phyloP scores from a whole-genome alignment of 2,113 vertebrate genomes.

The Bathybates hornii region DNA sequence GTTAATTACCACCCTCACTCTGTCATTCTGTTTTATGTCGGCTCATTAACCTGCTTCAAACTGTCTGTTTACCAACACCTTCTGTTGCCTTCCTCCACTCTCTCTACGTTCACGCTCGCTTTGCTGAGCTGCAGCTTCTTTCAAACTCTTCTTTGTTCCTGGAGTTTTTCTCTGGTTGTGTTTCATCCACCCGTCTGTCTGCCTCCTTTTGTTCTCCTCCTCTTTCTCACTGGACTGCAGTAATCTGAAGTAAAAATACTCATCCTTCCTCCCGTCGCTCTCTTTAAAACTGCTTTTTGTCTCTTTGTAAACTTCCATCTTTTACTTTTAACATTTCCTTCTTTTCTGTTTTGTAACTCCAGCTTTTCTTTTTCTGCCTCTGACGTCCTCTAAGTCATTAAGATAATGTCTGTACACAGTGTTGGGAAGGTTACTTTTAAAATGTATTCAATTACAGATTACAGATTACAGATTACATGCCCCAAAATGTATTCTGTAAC shows the following conservation, averaged over 20 bases:
- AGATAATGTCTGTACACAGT: background rate
- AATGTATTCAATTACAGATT: too few relatives aligned
- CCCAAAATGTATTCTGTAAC: too few relatives aligned
- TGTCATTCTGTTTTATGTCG: conserved; percentile 12
- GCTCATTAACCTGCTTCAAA: conserved; percentile 39
- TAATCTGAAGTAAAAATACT: background rate
- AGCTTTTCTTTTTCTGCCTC: background rate
- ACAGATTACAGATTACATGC: too few relatives aligned
- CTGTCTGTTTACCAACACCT: background rate
- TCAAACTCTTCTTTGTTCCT: background rate
- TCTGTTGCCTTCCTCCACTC: background rate
- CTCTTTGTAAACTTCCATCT: background rate
- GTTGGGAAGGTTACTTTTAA: too few relatives aligned
- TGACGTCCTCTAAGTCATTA: background rate
- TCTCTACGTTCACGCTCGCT: background rate
- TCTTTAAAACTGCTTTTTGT: background rate
- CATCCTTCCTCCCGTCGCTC: background rate
- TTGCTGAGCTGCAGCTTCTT: background rate
- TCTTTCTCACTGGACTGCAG: background rate
- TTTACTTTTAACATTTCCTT: background rate
- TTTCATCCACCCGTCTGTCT: conserved; percentile 7
- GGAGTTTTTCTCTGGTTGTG: background rate
- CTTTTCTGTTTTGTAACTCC: background rate
- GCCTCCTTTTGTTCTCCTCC: background rate
- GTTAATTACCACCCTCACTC: conserved; percentile 11